Conservation (phyloP, 1,140 invertebrate species). For the Adoxophyes honmai region DNA sequence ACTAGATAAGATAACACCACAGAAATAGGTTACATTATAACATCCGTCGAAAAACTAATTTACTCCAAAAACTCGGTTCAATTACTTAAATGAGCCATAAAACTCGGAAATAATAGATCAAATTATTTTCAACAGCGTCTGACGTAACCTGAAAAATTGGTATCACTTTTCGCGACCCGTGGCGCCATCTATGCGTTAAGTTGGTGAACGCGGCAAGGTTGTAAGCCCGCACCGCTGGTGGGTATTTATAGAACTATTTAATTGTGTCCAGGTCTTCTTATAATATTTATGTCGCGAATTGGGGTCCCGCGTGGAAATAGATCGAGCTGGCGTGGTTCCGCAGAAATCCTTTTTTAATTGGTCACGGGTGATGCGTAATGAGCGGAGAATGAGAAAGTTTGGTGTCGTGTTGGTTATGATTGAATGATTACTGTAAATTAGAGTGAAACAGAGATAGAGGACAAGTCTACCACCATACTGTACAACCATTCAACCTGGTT, state of each 20-base stretch:
- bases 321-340: neutral
- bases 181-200: conserved; percentile 60
- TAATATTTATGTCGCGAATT: neutral
- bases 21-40: conserved; percentile 18
- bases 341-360: too few relatives aligned
- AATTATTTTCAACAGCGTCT: conserved; percentile 14
- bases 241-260: conserved; percentile 47
- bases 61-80: neutral
- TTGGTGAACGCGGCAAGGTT: conserved; percentile 51
- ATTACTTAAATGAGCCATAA: neutral
- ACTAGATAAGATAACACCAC: conserved; percentile 15
- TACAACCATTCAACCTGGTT: too few relatives aligned
- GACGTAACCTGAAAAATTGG: conserved; percentile 42
- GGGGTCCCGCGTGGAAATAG: neutral
- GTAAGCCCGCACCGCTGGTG: conserved; percentile 32
- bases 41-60: conserved; percentile 15
- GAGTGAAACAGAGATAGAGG: too few relatives aligned
- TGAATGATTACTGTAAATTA: too few relatives aligned
- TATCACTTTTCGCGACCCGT: conserved; percentile 33
- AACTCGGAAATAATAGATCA: conserved; percentile 6
- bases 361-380: too few relatives aligned
- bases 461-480: too few relatives aligned
- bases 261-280: conserved; percentile 18
- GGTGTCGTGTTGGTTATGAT: too few relatives aligned
- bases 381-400: too few relatives aligned